Conservation (phyloP, 2,888 invertebrate genomes). For the Epiblema foenella region DNA sequence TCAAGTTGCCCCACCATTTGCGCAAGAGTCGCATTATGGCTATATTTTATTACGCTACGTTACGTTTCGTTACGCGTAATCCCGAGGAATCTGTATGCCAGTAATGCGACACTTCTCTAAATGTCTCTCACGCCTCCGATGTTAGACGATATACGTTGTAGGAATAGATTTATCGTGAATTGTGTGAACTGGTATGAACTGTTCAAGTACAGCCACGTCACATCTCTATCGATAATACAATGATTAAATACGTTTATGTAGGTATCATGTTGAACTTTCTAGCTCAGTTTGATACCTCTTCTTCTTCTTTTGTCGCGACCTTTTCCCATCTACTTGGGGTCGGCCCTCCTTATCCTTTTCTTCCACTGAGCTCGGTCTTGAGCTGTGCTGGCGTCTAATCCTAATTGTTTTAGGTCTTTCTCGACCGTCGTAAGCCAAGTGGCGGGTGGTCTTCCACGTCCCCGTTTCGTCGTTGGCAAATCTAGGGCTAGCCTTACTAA, state of each 20-base stretch:
- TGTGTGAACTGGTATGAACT: slow-evolving; percentile 15
- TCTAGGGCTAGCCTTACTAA: too few species aligned
- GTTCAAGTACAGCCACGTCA: neutral
- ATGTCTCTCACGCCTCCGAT: slow-evolving; percentile 40
- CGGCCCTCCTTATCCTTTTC: too few species aligned
- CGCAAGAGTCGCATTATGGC: slow-evolving; percentile 54
- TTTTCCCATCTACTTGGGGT: too few species aligned
- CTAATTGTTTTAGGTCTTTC: too few species aligned
- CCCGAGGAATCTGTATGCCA: slow-evolving; percentile 58
- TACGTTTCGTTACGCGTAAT: slow-evolving; percentile 60
- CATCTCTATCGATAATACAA: too few species aligned
- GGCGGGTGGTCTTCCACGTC: too few species aligned
- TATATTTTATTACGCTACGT: slow-evolving; percentile 62
- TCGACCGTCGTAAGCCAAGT: too few species aligned
- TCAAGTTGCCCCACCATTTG: slow-evolving; percentile 66
- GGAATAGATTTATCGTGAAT: slow-evolving; percentile 41
- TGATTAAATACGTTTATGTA: neutral
- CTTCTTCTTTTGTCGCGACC: too few species aligned
- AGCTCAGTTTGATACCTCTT: too few species aligned
- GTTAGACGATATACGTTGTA: slow-evolving; percentile 29
- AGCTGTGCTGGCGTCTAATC: too few species aligned
- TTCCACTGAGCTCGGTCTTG: too few species aligned
- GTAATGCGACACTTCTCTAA: slow-evolving; percentile 42
- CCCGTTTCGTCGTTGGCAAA: too few species aligned
- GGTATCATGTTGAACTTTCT: neutral